Evolutionary conservation across 2,888 invertebrate genomes (phyloP).

Genomic region (Brenthis ino): DNA sequence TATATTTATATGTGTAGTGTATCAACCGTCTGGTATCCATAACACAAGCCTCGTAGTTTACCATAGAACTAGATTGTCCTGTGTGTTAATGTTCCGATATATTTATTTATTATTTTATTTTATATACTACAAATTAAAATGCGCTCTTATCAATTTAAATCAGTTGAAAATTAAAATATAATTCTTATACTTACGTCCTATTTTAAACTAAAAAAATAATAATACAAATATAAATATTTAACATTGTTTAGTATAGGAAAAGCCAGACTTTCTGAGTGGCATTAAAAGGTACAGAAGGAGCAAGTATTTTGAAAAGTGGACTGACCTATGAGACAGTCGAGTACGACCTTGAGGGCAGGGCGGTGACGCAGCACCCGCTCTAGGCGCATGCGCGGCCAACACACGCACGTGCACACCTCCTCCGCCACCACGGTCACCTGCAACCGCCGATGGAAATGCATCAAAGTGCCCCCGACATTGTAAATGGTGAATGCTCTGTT

Average conservation of each 20-base stretch:
- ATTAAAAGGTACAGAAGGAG: background rate
- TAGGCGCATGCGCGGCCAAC: conserved; percentile 90
- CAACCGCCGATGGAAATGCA: conserved; percentile 23
- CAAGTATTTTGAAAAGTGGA: conserved; percentile 31
- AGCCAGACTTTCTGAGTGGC: background rate
- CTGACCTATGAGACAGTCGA: conserved; percentile 89
- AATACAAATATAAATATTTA: no score
- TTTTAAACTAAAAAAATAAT: no score
- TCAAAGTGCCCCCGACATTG: background rate
- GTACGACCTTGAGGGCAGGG: conserved; percentile 87
- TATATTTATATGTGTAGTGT: no score
- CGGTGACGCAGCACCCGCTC: conserved; percentile 88
- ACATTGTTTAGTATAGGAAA: background rate
- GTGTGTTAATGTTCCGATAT: no score
- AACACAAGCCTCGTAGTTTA: no score
- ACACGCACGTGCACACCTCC: conserved; percentile 89
- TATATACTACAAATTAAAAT: no score
- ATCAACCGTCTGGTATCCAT: no score
- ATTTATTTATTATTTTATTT: no score
- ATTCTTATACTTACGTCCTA: no score
- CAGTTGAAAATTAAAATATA: no score
- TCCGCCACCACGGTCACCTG: conserved; percentile 90
- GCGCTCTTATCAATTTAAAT: no score
- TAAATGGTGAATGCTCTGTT: background rate
- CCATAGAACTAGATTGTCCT: no score